Conservation (phyloP, 1,140 invertebrate genomes). For the Triops cancriformis region DNA sequence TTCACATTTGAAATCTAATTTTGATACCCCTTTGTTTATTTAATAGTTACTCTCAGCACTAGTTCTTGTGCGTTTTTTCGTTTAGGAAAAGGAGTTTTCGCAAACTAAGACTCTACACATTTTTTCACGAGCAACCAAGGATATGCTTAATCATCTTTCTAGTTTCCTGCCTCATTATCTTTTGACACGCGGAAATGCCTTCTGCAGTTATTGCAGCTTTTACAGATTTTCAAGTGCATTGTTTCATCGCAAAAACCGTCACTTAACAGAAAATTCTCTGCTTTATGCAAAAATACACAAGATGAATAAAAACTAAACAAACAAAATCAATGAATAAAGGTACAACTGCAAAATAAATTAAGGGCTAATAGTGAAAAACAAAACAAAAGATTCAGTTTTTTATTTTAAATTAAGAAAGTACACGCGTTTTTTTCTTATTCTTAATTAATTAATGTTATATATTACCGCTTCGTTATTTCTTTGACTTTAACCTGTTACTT, state of each 20-base stretch:
- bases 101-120: not conserved
- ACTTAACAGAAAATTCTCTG: not conserved
- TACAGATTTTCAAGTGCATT: not conserved
- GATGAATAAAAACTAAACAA: not conserved
- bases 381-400: too few relatives aligned
- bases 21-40: constrained; percentile 3
- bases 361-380: too few relatives aligned
- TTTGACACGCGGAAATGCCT: too few relatives aligned
- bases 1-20: too few relatives aligned
- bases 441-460: too few relatives aligned
- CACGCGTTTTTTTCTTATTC: too few relatives aligned
- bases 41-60: not conserved
- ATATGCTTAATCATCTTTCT: not conserved
- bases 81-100: not conserved
- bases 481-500: too few relatives aligned
- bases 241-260: not conserved
- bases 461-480: too few relatives aligned
- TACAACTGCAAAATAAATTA: not conserved
- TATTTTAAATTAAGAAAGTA: too few relatives aligned
- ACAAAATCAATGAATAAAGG: too few relatives aligned
- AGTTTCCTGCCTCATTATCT: not conserved
- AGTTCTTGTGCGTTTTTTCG: not conserved
- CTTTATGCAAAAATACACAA: not conserved
- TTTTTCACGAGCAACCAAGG: not conserved
- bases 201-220: too few relatives aligned